phyloP scores from a whole-genome alignment of 2,888 invertebrate species.

The Synergus itoensis region DNA sequence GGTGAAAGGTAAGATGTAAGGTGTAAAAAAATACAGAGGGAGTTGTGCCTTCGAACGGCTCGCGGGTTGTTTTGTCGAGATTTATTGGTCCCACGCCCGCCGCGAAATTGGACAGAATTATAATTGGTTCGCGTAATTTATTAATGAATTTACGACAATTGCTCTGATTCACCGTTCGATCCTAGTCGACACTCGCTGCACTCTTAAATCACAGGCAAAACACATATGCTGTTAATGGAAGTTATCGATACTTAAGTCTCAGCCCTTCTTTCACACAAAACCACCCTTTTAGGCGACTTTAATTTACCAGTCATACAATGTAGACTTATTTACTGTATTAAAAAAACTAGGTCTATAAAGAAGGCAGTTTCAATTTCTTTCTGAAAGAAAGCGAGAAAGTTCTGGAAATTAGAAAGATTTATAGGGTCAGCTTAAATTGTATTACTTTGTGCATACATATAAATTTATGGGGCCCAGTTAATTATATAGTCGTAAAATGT shows the following conservation, averaged over 20 bases:
- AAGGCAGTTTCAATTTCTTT: not conserved
- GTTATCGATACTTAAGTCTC: not conserved
- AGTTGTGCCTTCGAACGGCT: not conserved
- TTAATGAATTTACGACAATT: conserved; percentile 68
- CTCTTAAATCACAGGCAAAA: conserved; percentile 4
- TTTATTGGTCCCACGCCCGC: conserved; percentile 64
- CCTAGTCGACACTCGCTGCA: conserved; percentile 21
- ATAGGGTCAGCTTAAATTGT: not conserved
- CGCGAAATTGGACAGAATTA: conserved; percentile 67
- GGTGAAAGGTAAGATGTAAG: conserved; percentile 20
- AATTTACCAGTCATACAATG: too few species aligned
- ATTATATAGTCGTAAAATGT: conserved; percentile 6
- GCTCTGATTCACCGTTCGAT: conserved; percentile 38
- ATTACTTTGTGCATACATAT: not conserved
- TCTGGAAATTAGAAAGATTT: not conserved
- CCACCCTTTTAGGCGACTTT: not conserved
- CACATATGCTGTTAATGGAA: conserved; percentile 19
- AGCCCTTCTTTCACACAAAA: not conserved
- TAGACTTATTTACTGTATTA: too few species aligned
- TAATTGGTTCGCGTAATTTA: conserved; percentile 69
- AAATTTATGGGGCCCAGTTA: not conserved
- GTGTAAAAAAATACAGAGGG: not conserved
- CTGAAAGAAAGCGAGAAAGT: not conserved
- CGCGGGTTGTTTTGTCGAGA: conserved; percentile 62
- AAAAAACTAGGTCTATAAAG: not conserved